These are phyloP conservation scores for Epinotia nisella DNA, from an alignment of 2,888 invertebrate species.

Conservation along the genomic window DNA sequence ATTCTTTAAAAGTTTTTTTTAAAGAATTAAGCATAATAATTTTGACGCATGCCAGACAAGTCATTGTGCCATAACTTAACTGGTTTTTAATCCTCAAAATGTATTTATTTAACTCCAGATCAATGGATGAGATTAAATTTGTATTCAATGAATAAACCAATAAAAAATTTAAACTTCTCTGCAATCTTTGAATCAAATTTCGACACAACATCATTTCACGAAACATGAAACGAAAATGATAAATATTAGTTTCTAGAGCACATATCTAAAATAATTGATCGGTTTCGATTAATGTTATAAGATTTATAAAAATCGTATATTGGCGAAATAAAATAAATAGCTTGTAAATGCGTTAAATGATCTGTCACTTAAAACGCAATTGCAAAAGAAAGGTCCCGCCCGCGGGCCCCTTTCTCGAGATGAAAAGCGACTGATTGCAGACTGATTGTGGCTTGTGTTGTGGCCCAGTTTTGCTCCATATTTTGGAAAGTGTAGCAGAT, in stretches of 20 bases:
- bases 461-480: conserved; percentile 35
- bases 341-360: conserved; percentile 27
- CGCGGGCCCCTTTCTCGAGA: conserved; percentile 35
- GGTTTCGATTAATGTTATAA: no score
- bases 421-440: conserved; percentile 41
- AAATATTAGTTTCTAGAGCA: not conserved
- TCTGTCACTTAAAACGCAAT: conserved; percentile 23
- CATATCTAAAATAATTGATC: not conserved
- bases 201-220: not conserved
- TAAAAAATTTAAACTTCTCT: not conserved
- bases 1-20: no score
- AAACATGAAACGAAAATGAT: not conserved
- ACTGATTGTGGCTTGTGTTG: conserved; percentile 32
- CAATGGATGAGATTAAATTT: not conserved
- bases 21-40: no score
- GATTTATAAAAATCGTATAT: not conserved
- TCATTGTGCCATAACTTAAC: no score
- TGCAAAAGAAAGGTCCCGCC: conserved; percentile 31
- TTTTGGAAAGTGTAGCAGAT: conserved; percentile 41
- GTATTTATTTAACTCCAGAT: not conserved
- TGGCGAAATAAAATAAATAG: conserved; percentile 25
- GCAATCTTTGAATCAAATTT: not conserved
- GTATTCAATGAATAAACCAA: not conserved
- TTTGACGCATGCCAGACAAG: no score
- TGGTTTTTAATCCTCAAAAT: no score